Evolutionary conservation across 2,888 invertebrate genomes (phyloP).

Genomic region (Acholoe squamosa): DNA sequence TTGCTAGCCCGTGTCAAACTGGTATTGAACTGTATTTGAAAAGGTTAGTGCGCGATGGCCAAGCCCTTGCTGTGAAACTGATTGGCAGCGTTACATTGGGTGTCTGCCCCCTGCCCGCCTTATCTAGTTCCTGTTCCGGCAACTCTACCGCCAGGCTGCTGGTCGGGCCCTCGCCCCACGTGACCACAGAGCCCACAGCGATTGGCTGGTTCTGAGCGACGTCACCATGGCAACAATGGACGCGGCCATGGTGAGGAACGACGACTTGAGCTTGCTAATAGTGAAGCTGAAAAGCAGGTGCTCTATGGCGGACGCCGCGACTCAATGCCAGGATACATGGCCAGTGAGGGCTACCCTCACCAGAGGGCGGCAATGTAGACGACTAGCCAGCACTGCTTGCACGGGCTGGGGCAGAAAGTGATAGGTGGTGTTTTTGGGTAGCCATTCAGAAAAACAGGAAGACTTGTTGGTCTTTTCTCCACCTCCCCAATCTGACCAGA

Average conservation of each 20-base stretch:
- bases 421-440: background rate
- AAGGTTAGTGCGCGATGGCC: slow-evolving; percentile 9
- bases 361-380: background rate
- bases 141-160: background rate
- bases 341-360: background rate
- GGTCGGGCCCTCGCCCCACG: background rate
- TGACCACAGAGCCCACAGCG: slow-evolving; percentile 44
- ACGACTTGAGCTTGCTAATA: background rate
- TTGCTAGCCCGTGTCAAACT: background rate
- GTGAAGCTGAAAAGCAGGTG: slow-evolving; percentile 54
- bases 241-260: slow-evolving; percentile 32
- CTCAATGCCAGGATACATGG: slow-evolving; percentile 28
- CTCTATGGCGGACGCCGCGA: background rate
- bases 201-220: slow-evolving; percentile 39
- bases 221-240: slow-evolving; percentile 48
- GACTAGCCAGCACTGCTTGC: background rate
- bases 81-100: slow-evolving; percentile 51
- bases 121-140: slow-evolving; percentile 19
- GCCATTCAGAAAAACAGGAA: slow-evolving; percentile 14
- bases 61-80: slow-evolving; percentile 49
- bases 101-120: slow-evolving; percentile 34
- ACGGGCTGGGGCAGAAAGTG: background rate
- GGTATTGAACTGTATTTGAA: slow-evolving; percentile 34
- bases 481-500: background rate
- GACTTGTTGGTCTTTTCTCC: background rate